phyloP scores from a whole-genome alignment of 2,888 invertebrate genomes.

The Pandemis cinnamomeana region DNA sequence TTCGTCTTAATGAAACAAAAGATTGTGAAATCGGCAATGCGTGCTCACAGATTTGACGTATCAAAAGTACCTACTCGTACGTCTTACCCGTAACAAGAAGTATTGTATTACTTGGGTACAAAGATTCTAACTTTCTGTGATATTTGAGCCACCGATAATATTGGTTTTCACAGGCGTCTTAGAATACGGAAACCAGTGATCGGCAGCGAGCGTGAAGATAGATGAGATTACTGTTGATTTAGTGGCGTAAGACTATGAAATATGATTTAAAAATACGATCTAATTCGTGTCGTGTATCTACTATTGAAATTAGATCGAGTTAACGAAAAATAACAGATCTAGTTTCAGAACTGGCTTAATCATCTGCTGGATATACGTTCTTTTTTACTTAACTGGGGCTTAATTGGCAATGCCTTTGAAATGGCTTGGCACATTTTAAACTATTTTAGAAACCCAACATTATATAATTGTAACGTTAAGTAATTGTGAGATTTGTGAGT shows the following conservation, averaged over 20 bases:
- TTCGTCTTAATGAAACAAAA: slow-evolving; percentile 41
- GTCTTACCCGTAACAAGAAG: background rate
- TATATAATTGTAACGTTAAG: slow-evolving; percentile 29
- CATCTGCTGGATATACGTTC: background rate
- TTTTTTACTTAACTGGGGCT: background rate
- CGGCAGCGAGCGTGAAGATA: slow-evolving; percentile 60
- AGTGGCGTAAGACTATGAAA: slow-evolving; percentile 64
- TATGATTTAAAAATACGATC: slow-evolving; percentile 56
- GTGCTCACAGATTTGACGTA: slow-evolving; percentile 5
- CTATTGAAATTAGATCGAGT: slow-evolving; percentile 1
- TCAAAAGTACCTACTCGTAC: slow-evolving; percentile 12
- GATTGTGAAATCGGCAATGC: slow-evolving; percentile 48
- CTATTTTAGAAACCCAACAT: slow-evolving; percentile 21
- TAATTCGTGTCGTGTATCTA: slow-evolving; percentile 6
- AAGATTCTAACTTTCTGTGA: slow-evolving; percentile 46
- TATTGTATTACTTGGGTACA: slow-evolving; percentile 32
- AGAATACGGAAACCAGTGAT: slow-evolving; percentile 61
- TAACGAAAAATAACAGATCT: background rate
- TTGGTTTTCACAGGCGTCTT: slow-evolving; percentile 66
- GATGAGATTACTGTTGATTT: slow-evolving; percentile 73
- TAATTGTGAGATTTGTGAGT: slow-evolving; percentile 2
- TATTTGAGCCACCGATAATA: slow-evolving; percentile 70
- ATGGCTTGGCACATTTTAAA: background rate
- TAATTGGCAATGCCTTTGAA: background rate
- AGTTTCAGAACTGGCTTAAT: background rate